Conservation (phyloP, 2,888 invertebrate genomes). For the Limnephilus rhombicus region DNA sequence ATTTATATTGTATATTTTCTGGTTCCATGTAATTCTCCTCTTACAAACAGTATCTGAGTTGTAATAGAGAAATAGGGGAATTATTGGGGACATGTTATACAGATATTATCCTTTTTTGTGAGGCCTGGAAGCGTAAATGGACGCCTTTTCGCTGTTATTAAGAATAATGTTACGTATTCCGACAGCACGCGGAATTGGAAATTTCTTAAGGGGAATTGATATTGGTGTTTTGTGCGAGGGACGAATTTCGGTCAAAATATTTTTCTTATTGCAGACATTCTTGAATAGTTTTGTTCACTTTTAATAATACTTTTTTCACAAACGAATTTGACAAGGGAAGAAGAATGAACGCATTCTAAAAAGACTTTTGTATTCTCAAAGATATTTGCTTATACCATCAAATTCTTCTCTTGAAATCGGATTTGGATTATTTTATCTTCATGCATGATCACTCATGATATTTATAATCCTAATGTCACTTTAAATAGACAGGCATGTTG, state of each 20-base stretch:
- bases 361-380: too few relatives aligned
- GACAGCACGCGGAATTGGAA: conserved; percentile 25
- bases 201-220: conserved; percentile 14
- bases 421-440: too few relatives aligned
- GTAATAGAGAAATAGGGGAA: background rate
- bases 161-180: conserved; percentile 20
- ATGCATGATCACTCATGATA: too few relatives aligned
- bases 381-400: too few relatives aligned
- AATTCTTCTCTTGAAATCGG: too few relatives aligned
- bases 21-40: background rate
- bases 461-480: too few relatives aligned
- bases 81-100: background rate
- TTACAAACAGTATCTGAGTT: background rate
- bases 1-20: background rate
- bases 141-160: conserved; percentile 34
- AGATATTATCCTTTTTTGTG: conserved; percentile 25
- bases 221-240: conserved; percentile 18
- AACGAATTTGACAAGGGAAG: background rate
- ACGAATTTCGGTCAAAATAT: background rate
- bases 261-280: background rate
- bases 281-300: background rate
- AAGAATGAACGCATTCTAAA: background rate
- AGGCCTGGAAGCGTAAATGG: conserved; percentile 16
- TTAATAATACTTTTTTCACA: background rate
- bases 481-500: too few relatives aligned